Conservation (phyloP, 2,113 vertebrate genomes). For the Echinops telfairi region DNA sequence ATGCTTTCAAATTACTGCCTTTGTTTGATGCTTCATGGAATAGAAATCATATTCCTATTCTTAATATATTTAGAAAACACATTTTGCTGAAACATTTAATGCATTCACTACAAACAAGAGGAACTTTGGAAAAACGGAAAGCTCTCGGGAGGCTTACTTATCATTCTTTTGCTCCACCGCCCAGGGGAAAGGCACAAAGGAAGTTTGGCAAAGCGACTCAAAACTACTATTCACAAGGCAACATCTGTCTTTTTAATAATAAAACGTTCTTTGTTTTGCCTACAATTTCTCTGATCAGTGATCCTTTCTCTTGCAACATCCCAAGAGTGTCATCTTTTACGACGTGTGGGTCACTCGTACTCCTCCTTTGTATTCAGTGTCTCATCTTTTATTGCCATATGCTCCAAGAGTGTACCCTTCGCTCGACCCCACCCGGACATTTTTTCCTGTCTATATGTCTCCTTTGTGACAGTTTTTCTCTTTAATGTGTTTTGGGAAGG, state of each 20-base stretch:
- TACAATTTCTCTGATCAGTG: constrained; percentile 41
- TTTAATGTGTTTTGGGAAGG: constrained; percentile 60
- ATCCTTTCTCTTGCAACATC: not conserved
- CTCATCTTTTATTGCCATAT: constrained; percentile 14
- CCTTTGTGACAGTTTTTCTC: constrained; percentile 54
- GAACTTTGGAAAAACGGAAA: not conserved
- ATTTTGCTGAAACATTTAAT: constrained; percentile 65
- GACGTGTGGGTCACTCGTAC: constrained; percentile 48
- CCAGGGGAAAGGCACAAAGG: not conserved
- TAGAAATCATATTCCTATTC: constrained; percentile 37
- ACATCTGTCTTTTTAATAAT: constrained; percentile 43
- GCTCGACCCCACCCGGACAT: not conserved
- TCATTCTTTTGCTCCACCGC: not conserved
- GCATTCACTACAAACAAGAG: not conserved
- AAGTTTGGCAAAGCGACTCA: not conserved
- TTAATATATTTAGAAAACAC: constrained; percentile 47
- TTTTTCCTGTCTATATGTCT: constrained; percentile 45
- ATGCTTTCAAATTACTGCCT: constrained; percentile 2
- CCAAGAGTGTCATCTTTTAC: constrained; percentile 61
- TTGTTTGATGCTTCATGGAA: constrained; percentile 25
- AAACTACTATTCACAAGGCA: constrained; percentile 54
- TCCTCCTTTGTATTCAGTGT: not conserved
- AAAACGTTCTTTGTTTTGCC: constrained; percentile 42
- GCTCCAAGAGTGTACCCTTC: not conserved
- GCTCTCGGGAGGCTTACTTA: constrained; percentile 37